phyloP scores from a whole-genome alignment of 2,888 invertebrate genomes.

The Psococerastis gibbosa region DNA sequence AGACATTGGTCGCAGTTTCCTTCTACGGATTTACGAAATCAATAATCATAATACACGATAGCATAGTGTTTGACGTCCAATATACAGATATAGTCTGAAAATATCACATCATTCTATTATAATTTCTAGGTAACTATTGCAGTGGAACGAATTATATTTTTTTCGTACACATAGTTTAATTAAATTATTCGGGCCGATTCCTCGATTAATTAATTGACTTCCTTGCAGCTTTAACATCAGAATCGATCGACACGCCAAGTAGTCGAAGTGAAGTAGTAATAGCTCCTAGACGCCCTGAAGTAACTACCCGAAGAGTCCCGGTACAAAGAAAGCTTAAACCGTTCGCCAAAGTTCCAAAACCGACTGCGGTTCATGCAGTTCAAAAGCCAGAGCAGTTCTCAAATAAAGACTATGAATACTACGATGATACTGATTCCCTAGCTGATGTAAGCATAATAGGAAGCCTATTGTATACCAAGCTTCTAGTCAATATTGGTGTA shows the following conservation, averaged over 20 bases:
- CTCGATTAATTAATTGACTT: too few relatives aligned
- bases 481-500: too few relatives aligned
- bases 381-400: conserved; percentile 22
- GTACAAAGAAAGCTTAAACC: conserved; percentile 16
- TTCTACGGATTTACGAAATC: too few relatives aligned
- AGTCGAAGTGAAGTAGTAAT: conserved; percentile 1
- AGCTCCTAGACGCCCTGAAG: background rate
- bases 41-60: too few relatives aligned
- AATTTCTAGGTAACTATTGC: too few relatives aligned
- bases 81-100: too few relatives aligned
- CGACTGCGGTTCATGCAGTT: conserved; percentile 5
- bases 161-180: background rate
- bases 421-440: conserved; percentile 37
- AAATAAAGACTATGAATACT: conserved; percentile 42
- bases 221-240: background rate
- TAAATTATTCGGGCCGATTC: too few relatives aligned
- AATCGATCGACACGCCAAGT: background rate
- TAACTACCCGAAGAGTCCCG: conserved; percentile 16
- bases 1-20: too few relatives aligned
- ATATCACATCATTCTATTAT: too few relatives aligned
- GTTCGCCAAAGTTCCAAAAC: conserved; percentile 23
- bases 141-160: too few relatives aligned
- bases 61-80: too few relatives aligned
- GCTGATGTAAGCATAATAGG: conserved; percentile 15
- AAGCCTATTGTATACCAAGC: too few relatives aligned